These are phyloP conservation scores for Micromussa lordhowensis DNA, from an alignment of 92 coral and sea anemone genomes.

Conservation along the genomic window DNA sequence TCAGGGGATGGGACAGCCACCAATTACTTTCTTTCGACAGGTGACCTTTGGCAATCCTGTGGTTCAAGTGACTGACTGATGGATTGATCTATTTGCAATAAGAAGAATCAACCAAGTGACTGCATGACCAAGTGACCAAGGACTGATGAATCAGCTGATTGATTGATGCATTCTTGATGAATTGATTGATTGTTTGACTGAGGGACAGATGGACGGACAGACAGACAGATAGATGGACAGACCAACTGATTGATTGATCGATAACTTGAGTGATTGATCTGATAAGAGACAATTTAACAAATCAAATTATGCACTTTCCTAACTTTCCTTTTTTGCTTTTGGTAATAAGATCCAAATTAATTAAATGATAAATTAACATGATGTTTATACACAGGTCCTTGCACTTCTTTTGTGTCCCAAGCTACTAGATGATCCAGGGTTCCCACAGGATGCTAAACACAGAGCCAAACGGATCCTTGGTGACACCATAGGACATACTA, in stretches of 20 bases:
- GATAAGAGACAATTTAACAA: background rate
- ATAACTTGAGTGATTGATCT: background rate
- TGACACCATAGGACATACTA: conserved; percentile 65
- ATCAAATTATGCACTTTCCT: background rate
- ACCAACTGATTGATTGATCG: too few species aligned
- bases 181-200: background rate
- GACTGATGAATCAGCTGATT: too few species aligned
- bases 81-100: too few species aligned
- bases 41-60: conserved; percentile 1
- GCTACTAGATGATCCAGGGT: conserved; percentile 61
- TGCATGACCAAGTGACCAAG: too few species aligned
- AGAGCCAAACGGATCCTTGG: conserved; percentile 69
- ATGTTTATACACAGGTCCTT: conserved; percentile 13
- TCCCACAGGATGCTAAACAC: conserved; percentile 78
- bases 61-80: too few species aligned
- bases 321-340: too few species aligned
- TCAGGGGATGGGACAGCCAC: conserved; percentile 82
- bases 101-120: too few species aligned
- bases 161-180: too few species aligned
- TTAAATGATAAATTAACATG: background rate
- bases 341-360: too few species aligned
- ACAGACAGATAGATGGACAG: background rate
- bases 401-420: conserved; percentile 65
- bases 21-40: conserved; percentile 82
- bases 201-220: background rate